Conservation (phyloP, 2,888 invertebrate species). For the Scaptomyza parva region DNA sequence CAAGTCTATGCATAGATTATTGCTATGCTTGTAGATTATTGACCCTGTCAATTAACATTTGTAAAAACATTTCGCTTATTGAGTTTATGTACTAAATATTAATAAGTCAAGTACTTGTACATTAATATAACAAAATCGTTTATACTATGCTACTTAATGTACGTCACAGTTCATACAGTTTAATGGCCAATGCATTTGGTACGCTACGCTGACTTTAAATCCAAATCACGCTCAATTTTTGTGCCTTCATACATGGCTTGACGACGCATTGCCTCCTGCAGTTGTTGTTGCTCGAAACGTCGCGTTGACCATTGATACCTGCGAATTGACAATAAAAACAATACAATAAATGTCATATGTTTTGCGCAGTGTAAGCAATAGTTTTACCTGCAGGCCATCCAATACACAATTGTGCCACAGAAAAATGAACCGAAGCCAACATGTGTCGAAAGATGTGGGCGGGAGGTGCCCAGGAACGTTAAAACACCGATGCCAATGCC, state of each 20-base stretch:
- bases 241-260: conserved; percentile 89
- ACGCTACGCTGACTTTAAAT: conserved; percentile 71
- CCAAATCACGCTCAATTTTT: conserved; percentile 83
- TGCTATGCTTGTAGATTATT: conserved; percentile 1
- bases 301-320: conserved; percentile 89
- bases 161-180: not conserved
- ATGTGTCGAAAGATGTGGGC: conserved; percentile 87
- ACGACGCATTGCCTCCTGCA: conserved; percentile 88
- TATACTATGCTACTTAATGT: conserved; percentile 12
- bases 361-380: not conserved
- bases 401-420: conserved; percentile 88
- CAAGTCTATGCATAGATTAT: conserved; percentile 1
- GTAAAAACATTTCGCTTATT: not conserved
- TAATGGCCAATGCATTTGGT: not conserved
- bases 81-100: no score
- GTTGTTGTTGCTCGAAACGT: conserved; percentile 88
- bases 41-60: not conserved
- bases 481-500: conserved; percentile 89
- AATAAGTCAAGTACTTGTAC: not conserved
- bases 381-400: conserved; percentile 87
- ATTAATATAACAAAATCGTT: not conserved
- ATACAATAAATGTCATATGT: not conserved
- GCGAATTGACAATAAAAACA: conserved; percentile 30
- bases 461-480: conserved; percentile 91
- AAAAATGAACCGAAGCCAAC: conserved; percentile 89